These are phyloP conservation scores for Montipora capitata DNA, from an alignment of 92 coral and sea anemone species.

Conservation along the genomic window DNA sequence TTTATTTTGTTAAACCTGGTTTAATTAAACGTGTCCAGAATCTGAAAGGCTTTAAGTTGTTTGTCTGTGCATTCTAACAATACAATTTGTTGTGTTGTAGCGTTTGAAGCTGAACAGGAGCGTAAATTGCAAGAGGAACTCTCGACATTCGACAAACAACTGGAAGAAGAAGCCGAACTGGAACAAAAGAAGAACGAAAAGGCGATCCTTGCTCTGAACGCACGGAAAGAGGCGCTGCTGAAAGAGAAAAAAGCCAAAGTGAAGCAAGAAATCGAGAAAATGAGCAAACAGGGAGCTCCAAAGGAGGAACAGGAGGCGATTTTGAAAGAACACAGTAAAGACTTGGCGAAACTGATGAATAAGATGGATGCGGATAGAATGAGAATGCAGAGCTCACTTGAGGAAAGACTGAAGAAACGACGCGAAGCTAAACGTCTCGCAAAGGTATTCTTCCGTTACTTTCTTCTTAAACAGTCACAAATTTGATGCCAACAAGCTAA, in stretches of 20 bases:
- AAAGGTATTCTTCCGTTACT: constrained; percentile 31
- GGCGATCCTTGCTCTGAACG: constrained; percentile 92
- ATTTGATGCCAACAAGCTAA: too few species aligned
- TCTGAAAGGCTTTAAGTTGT: too few species aligned
- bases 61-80: neutral
- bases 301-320: constrained; percentile 95
- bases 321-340: constrained; percentile 98
- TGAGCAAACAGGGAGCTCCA: constrained; percentile 92
- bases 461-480: too few species aligned
- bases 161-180: constrained; percentile 84
- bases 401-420: constrained; percentile 92
- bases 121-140: constrained; percentile 80
- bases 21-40: too few species aligned
- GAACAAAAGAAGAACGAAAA: constrained; percentile 98
- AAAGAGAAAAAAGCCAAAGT: constrained; percentile 96
- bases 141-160: constrained; percentile 79
- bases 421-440: constrained; percentile 90
- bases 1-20: too few species aligned
- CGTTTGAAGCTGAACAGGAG: constrained; percentile 81
- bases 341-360: constrained; percentile 97
- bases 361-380: constrained; percentile 99
- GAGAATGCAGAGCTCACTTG: constrained; percentile 99
- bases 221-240: constrained; percentile 95
- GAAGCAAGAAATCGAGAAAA: constrained; percentile 94
- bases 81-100: constrained; percentile 25